Percentiles rank a stretch among this genome's conserved stretches.
phyloP scores from a whole-genome alignment of 2,888 invertebrate genomes.

The Scelioninae gen. 1 region DNA sequence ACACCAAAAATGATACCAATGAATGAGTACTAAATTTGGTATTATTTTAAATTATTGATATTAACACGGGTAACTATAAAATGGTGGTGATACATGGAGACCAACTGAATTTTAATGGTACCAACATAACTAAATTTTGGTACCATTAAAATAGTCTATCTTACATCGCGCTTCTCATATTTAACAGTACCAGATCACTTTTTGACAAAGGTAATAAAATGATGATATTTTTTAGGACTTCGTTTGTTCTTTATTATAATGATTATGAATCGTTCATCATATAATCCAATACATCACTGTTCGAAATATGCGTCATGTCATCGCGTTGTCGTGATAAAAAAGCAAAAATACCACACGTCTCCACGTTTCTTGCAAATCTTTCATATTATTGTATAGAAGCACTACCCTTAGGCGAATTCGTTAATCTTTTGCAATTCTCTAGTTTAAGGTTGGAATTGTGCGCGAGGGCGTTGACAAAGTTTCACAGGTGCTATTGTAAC shows the following conservation, averaged over 20 bases:
- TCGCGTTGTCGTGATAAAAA: conserved; percentile 62
- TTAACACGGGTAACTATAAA: too few relatives aligned
- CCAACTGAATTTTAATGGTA: conserved; percentile 7
- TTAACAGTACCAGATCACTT: not conserved
- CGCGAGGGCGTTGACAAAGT: conserved; percentile 32
- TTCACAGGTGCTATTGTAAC: conserved; percentile 56
- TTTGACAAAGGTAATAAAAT: conserved; percentile 20
- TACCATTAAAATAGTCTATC: too few relatives aligned
- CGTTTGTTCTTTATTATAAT: conserved; percentile 28
- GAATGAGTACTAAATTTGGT: not conserved
- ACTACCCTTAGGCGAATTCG: conserved; percentile 69
- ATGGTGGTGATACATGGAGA: conserved; percentile 5
- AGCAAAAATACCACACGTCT: conserved; percentile 27
- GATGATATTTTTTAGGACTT: conserved; percentile 7
- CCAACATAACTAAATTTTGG: not conserved
- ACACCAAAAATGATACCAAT: too few relatives aligned
- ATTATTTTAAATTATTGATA: too few relatives aligned
- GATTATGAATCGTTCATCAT: conserved; percentile 55
- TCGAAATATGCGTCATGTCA: conserved; percentile 62
- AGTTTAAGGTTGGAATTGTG: conserved; percentile 70
- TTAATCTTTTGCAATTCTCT: conserved; percentile 77
- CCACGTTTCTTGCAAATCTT: conserved; percentile 61
- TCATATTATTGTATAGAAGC: conserved; percentile 67
- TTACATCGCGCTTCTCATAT: too few relatives aligned
- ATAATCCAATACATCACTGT: conserved; percentile 51